phyloP scores from a whole-genome alignment of 1,140 invertebrate genomes.

The Chironomus tepperi region DNA sequence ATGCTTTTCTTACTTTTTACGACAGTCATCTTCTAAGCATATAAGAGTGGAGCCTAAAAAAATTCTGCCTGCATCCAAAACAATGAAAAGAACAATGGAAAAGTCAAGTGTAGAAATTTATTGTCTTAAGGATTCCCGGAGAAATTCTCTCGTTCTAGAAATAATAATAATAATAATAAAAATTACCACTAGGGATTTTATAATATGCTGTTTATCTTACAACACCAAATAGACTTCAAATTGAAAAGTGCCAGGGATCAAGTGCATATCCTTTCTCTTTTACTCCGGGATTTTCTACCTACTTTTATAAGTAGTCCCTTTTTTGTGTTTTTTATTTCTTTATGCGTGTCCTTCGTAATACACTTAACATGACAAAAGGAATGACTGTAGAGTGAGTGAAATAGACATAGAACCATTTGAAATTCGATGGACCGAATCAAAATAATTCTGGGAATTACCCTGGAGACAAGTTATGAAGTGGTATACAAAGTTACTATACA shows the following conservation, averaged over 20 bases:
- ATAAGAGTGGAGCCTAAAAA: background rate
- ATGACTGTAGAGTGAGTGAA: background rate
- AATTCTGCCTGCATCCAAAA: background rate
- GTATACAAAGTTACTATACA: too few species aligned
- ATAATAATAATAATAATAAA: background rate
- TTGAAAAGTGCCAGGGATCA: background rate
- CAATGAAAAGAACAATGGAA: constrained; percentile 10
- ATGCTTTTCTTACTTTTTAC: background rate
- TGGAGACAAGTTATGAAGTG: constrained; percentile 1
- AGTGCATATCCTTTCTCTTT: constrained; percentile 21
- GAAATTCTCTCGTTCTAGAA: background rate
- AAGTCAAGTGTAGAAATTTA: constrained; percentile 23
- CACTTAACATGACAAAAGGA: background rate
- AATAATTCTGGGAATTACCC: constrained; percentile 18
- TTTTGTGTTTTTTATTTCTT: background rate
- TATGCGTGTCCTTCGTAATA: background rate
- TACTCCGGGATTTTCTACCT: background rate
- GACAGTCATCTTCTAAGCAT: background rate
- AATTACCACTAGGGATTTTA: constrained; percentile 2
- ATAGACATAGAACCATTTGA: background rate
- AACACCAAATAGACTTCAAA: background rate
- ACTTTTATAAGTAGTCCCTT: background rate
- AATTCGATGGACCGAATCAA: background rate
- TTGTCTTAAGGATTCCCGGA: constrained; percentile 11
- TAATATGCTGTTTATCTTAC: constrained; percentile 1